A percentile compares a stretch with the other conserved stretches of the same genome.
phyloP scores from a whole-genome alignment of 2,888 invertebrate genomes.

The Crematogaster levior region DNA sequence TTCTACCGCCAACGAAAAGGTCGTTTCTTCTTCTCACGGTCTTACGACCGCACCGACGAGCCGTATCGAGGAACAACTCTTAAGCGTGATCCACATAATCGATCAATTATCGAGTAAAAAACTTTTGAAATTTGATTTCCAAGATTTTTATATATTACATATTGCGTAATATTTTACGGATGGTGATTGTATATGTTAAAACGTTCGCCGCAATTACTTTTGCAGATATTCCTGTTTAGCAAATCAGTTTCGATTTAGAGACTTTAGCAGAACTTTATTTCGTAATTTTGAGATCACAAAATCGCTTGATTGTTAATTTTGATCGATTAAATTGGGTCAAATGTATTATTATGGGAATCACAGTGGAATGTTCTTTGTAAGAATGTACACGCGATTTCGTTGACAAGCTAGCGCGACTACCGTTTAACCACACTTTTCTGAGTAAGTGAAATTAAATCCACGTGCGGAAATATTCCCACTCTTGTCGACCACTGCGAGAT shows the following conservation, averaged over 20 bases:
- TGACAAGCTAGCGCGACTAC: background rate
- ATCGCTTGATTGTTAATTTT: background rate
- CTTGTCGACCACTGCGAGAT: slow-evolving; percentile 59
- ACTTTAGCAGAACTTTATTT: background rate
- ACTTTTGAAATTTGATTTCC: background rate
- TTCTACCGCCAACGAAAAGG: slow-evolving; percentile 35
- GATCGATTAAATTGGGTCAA: background rate
- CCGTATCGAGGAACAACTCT: slow-evolving; percentile 12
- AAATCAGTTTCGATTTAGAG: background rate
- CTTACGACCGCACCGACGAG: background rate
- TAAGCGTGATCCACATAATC: background rate
- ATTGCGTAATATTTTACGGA: background rate
- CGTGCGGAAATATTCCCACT: slow-evolving; percentile 65
- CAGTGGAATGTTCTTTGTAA: background rate
- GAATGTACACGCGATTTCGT: background rate
- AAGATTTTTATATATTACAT: background rate
- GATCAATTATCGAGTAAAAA: background rate
- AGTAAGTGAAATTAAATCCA: slow-evolving; percentile 70
- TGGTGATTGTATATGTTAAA: background rate
- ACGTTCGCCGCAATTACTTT: background rate
- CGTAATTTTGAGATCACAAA: background rate
- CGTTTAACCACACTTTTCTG: slow-evolving; percentile 17
- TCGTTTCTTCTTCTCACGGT: slow-evolving; percentile 57
- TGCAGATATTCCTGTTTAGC: background rate
- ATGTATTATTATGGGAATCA: background rate